Base-by-base conservation (phyloP, 2,797 vertebrate species). In the Enteromius afrohamiltoni region DNA sequence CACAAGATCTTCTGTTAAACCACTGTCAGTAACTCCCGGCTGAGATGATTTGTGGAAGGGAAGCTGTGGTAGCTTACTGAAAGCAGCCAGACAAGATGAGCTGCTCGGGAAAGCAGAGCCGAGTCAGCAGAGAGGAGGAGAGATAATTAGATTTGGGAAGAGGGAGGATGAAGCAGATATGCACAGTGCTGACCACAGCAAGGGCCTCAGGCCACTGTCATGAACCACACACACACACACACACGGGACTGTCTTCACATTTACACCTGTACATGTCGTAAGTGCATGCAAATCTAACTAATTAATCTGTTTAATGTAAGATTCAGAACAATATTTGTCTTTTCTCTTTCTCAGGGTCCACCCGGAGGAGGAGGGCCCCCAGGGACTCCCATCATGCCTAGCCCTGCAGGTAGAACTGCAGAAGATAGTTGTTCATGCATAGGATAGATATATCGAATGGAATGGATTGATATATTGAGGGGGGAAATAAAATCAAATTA, bases 341-440 rank as follows among this genome's bases (percentile, higher is more conserved):
- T 47, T 58, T 65, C 14, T 31, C 10, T 21, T 74, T 80, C 79
- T 88, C 90, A 99, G 98, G 98, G 97, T 91, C 97, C 97, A 90
- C 97, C 97, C 0, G 98, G 97, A 90, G 97, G 97, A 87, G 97
- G 98, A 81, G 98, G 98, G 3, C 96, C 98, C 83, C 98, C 98
- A 84, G 98, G 97, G 89, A 99, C 98, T 69, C 98, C 98, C 58
- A 98, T 99, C 93, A 98, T 99, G 97, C 98, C 97, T 88, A 99
- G 98, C 93, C 98, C 98, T 92, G 98, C 97, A 96, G 98, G 98
- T 98, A 55, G 29, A 29, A 49, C 70, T 37, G 31, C 64, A 60
- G n/a, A 62, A 64, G 29, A 64, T 5, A 17, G 19, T 21, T 51
- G 21, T 51, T 51, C 17, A 31, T 51, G 45, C 70, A 51, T 19